Percentiles rank a stretch among this genome's conserved stretches.
phyloP scores from a whole-genome alignment of 2,797 vertebrate species.

The Pogonophryne albipinna region DNA sequence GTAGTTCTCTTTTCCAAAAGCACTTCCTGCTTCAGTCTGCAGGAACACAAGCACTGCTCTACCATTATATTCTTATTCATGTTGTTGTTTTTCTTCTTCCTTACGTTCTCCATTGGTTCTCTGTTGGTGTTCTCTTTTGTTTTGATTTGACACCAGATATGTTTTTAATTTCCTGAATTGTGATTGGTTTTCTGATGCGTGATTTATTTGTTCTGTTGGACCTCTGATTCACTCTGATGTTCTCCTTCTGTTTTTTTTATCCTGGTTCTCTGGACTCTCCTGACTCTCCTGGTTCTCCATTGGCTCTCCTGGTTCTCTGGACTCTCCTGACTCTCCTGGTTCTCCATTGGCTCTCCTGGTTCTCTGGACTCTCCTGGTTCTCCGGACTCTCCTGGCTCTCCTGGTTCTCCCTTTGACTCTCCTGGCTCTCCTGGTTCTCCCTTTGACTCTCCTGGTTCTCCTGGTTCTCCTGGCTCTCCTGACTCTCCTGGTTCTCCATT shows the following conservation, averaged over 20 bases:
- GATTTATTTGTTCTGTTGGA: neutral
- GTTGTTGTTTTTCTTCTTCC: too few species aligned
- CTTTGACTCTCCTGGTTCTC: too few species aligned
- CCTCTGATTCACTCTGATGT: neutral
- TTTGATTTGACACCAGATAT: too few species aligned
- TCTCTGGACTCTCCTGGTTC: neutral
- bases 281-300: neutral
- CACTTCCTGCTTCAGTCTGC: conserved; percentile 24
- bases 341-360: neutral
- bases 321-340: too few species aligned
- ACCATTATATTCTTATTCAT: neutral
- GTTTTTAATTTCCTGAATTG: too few species aligned
- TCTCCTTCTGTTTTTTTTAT: conserved; percentile 5
- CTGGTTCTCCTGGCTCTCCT: conserved; percentile 1
- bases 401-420: neutral
- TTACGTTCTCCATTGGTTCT: neutral
- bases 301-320: neutral
- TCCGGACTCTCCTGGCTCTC: too few species aligned
- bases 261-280: neutral
- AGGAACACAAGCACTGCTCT: conserved; percentile 1
- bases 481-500: too few species aligned
- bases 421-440: conserved; percentile 13
- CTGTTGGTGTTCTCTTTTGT: neutral
- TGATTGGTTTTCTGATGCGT: neutral
- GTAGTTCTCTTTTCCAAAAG: neutral